phyloP scores from a whole-genome alignment of 2,113 vertebrate species.

The Lasiurus cinereus region DNA sequence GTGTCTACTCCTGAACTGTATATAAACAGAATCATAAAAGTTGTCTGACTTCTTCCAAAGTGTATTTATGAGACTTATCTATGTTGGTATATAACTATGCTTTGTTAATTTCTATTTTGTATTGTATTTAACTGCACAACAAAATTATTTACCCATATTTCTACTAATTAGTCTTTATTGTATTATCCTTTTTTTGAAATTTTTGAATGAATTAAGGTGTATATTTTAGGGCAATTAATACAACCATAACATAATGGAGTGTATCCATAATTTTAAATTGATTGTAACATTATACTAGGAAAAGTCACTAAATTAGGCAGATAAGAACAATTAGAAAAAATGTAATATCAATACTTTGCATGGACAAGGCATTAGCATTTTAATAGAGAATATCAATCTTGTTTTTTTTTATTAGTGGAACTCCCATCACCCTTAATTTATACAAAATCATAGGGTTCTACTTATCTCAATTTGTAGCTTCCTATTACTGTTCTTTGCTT shows the following conservation, averaged over 20 bases:
- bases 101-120: conserved; percentile 11
- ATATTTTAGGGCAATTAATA: conserved; percentile 13
- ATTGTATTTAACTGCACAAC: background rate
- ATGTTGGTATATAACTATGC: background rate
- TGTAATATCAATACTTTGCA: background rate
- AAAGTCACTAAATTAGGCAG: conserved; percentile 23
- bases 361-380: conserved; percentile 33
- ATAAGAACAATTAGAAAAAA: conserved; percentile 23
- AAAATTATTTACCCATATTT: background rate
- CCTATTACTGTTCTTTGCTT: background rate
- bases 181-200: background rate
- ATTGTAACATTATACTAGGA: background rate
- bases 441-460: background rate
- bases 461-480: background rate
- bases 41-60: background rate
- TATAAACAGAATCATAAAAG: background rate
- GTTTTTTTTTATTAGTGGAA: background rate
- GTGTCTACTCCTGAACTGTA: background rate
- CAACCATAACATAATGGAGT: background rate
- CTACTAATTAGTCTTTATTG: background rate
- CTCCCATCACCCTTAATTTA: conserved; percentile 18
- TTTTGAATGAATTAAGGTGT: background rate
- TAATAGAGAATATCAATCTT: conserved; percentile 22
- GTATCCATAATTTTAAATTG: conserved; percentile 38
- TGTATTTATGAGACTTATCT: background rate